Evolutionary conservation across 2,888 invertebrate species (phyloP).

Genomic region (Hoplodrina ambigua): DNA sequence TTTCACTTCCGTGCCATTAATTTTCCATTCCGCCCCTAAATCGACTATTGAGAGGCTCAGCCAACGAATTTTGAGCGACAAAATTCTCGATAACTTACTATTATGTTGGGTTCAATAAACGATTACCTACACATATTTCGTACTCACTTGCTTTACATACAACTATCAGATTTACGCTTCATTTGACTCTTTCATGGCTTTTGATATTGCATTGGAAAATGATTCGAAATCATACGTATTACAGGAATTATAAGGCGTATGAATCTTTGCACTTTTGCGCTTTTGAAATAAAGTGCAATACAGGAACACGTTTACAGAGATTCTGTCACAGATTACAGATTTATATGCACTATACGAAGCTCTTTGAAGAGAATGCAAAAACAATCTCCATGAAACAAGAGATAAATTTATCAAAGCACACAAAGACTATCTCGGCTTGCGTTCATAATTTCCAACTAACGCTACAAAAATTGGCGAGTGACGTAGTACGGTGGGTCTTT

Average conservation of each 20-base stretch:
- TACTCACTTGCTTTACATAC: slow-evolving; percentile 48
- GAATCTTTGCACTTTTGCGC: background rate
- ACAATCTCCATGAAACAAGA: slow-evolving; percentile 65
- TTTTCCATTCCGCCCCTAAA: slow-evolving; percentile 84
- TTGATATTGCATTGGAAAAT: slow-evolving; percentile 27
- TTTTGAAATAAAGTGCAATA: slow-evolving; percentile 19
- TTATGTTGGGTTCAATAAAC: slow-evolving; percentile 69
- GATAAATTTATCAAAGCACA: slow-evolving; percentile 67
- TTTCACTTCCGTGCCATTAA: slow-evolving; percentile 87
- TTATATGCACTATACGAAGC: slow-evolving; percentile 39
- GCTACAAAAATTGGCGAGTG: slow-evolving; percentile 81
- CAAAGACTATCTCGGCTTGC: slow-evolving; percentile 70
- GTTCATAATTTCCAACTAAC: slow-evolving; percentile 82
- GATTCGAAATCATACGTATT: slow-evolving; percentile 16
- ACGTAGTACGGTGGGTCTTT: slow-evolving; percentile 72
- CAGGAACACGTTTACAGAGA: slow-evolving; percentile 14
- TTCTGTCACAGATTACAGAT: slow-evolving; percentile 44
- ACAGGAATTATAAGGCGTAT: background rate
- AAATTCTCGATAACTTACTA: slow-evolving; percentile 79
- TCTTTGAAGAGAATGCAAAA: slow-evolving; percentile 53
- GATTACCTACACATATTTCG: slow-evolving; percentile 70
- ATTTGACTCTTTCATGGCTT: slow-evolving; percentile 39
- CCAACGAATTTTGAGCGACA: slow-evolving; percentile 76
- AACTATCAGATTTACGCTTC: slow-evolving; percentile 41
- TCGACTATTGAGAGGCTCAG: slow-evolving; percentile 81